phyloP scores from a whole-genome alignment of 2,113 vertebrate species.

The Macrotis lagotis region DNA sequence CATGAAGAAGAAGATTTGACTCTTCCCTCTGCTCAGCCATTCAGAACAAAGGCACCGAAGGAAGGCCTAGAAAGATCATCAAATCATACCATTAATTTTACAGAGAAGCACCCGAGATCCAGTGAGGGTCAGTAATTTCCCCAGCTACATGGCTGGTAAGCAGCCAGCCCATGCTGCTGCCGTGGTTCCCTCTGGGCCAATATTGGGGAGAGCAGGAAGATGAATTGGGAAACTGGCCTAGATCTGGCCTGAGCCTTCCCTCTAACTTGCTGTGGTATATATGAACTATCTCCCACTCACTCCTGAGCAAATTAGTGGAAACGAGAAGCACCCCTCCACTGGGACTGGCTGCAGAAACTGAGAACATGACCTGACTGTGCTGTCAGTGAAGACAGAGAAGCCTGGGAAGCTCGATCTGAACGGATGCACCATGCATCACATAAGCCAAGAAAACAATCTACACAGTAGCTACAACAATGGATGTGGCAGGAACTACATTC shows the following conservation, averaged over 20 bases:
- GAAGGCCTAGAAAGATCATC: too few relatives aligned
- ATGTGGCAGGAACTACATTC: not conserved
- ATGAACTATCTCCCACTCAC: not conserved
- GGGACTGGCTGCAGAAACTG: not conserved
- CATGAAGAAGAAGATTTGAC: not conserved
- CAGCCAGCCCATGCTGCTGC: too few relatives aligned
- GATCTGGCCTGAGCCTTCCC: too few relatives aligned
- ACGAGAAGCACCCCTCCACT: not conserved
- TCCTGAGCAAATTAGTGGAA: not conserved
- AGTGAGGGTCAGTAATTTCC: too few relatives aligned
- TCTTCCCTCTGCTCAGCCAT: not conserved
- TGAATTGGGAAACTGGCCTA: not conserved
- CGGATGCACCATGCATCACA: not conserved
- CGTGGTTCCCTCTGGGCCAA: not conserved
- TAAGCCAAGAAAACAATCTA: not conserved
- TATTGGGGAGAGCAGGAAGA: not conserved
- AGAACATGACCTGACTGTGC: not conserved
- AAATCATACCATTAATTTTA: too few relatives aligned
- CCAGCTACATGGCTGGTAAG: too few relatives aligned
- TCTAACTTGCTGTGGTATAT: not conserved
- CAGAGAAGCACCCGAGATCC: not conserved
- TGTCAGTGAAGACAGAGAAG: not conserved
- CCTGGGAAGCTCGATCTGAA: not conserved
- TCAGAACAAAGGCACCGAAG: not conserved
- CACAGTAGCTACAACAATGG: not conserved